These are phyloP conservation scores for Dynastes tityus DNA, from an alignment of 2,888 invertebrate species.

Conservation along the genomic window DNA sequence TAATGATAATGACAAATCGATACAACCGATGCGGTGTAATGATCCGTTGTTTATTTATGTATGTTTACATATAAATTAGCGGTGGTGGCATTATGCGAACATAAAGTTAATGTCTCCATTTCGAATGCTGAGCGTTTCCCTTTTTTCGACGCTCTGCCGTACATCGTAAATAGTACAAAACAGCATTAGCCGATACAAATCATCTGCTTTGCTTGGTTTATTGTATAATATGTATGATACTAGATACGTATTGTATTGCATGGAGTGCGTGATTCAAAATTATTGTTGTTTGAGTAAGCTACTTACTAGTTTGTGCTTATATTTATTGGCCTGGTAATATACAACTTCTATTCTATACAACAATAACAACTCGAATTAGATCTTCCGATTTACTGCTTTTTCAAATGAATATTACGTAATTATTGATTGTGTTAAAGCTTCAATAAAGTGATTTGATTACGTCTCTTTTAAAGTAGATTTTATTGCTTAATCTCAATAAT, in stretches of 20 bases:
- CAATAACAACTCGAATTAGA: too few species aligned
- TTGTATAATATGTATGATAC: background rate
- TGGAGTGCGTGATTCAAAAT: constrained; percentile 1
- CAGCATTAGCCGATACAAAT: constrained; percentile 3
- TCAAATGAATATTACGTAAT: too few species aligned
- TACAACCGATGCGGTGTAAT: constrained; percentile 29
- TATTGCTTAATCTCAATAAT: too few species aligned
- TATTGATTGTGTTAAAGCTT: too few species aligned
- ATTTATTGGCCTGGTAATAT: background rate
- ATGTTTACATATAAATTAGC: constrained; percentile 36
- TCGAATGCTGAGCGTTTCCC: constrained; percentile 11
- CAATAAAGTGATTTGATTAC: too few species aligned
- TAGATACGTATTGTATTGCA: background rate
- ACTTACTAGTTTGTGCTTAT: background rate
- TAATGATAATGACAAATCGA: constrained; percentile 36
- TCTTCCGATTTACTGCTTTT: too few species aligned
- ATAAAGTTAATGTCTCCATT: constrained; percentile 36
- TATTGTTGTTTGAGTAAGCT: constrained; percentile 16
- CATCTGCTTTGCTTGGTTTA: constrained; percentile 11
- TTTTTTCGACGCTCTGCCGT: background rate
- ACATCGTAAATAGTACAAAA: constrained; percentile 10
- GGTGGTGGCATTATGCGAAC: constrained; percentile 3
- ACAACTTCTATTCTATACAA: too few species aligned
- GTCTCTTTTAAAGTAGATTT: too few species aligned
- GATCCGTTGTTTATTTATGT: constrained; percentile 43